These are phyloP conservation scores for Nicator chloris DNA, from an alignment of 2,113 vertebrate genomes.

Conservation along the genomic window DNA sequence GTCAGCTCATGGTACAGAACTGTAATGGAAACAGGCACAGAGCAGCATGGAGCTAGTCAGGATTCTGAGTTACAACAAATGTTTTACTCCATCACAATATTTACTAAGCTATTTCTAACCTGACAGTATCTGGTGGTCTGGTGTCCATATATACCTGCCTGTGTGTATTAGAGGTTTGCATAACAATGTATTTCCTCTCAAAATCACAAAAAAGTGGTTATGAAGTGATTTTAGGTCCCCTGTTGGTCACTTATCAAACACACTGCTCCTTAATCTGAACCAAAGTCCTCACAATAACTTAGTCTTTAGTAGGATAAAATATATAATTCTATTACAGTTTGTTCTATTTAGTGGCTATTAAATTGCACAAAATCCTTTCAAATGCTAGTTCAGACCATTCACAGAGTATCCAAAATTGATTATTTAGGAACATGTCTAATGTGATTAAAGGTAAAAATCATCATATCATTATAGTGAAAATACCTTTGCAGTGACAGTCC, in stretches of 20 bases:
- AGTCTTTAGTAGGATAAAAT: neutral
- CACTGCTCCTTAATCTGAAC: neutral
- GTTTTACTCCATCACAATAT: neutral
- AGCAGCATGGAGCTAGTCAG: neutral
- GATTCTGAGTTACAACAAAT: neutral
- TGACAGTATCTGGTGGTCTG: neutral
- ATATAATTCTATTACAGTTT: neutral
- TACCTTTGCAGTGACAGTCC: neutral
- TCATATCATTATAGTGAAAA: neutral
- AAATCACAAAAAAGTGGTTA: neutral
- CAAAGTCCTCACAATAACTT: neutral
- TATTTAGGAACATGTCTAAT: neutral
- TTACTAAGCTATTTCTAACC: neutral
- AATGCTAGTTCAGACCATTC: neutral
- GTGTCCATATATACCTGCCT: neutral
- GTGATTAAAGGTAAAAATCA: neutral
- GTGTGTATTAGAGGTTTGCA: neutral
- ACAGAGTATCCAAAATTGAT: neutral
- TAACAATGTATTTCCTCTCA: neutral
- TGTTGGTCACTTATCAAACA: neutral
- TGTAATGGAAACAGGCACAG: accelerated
- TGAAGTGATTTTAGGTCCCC: neutral
- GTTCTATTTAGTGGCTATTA: neutral
- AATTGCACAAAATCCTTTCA: neutral
- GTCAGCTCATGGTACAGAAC: neutral